phyloP scores from a whole-genome alignment of 2,113 vertebrate genomes.

The Pao palembangensis region DNA sequence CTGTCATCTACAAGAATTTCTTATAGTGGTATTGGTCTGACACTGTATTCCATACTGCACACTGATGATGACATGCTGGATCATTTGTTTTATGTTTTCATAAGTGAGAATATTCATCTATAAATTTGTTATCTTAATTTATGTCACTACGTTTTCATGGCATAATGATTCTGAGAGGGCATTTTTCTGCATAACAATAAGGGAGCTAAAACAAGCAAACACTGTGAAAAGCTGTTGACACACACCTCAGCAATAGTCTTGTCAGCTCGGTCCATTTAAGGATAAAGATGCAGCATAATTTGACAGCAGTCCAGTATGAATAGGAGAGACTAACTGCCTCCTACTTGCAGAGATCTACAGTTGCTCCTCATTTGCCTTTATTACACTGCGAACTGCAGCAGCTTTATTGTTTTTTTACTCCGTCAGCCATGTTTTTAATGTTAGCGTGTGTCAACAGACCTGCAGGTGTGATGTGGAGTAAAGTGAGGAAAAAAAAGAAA shows the following conservation, averaged over 20 bases:
- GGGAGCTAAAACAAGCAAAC: constrained; percentile 7
- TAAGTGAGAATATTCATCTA: too few relatives aligned
- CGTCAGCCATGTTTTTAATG: constrained; percentile 27
- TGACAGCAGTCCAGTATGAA: constrained; percentile 54
- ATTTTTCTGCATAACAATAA: constrained; percentile 15
- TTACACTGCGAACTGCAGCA: background rate
- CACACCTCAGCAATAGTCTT: constrained; percentile 48
- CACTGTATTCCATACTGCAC: background rate
- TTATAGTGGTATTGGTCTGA: background rate
- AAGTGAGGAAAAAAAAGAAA: constrained; percentile 23
- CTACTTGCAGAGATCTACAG: constrained; percentile 44
- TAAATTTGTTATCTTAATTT: constrained; percentile 11
- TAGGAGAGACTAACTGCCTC: constrained; percentile 53
- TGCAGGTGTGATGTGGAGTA: constrained; percentile 9
- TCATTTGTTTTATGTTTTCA: background rate
- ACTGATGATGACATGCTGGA: background rate
- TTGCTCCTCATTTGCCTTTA: constrained; percentile 11
- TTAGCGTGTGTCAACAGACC: constrained; percentile 16
- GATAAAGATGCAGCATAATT: constrained; percentile 43
- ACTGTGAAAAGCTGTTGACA: constrained; percentile 27
- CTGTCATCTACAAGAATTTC: background rate
- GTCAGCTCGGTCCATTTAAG: constrained; percentile 61
- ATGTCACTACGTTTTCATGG: constrained; percentile 9
- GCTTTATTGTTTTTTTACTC: constrained; percentile 1
- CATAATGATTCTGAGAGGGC: constrained; percentile 5